Base-by-base conservation (phyloP, 2,113 vertebrate genomes). In the Plecturocebus donacophilus region DNA sequence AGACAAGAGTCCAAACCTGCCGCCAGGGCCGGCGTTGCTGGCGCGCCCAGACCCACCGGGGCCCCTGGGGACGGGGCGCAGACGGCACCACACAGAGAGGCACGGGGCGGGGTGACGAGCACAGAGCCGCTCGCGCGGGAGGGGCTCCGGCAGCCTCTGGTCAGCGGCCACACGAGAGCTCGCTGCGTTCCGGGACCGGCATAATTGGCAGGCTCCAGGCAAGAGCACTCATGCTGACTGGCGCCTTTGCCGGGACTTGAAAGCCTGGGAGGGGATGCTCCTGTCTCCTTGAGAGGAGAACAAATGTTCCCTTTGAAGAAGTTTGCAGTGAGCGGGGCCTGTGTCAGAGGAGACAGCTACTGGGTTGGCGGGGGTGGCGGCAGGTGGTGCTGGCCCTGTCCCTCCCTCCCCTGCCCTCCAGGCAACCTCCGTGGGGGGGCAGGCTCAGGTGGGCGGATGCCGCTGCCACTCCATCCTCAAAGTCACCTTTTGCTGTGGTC, bases 1-100 rank as follows among this genome's bases (percentile, higher is more conserved):
- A 98, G 98, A 98, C 98, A 98, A 99, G 98, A 88, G 97, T 96
- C 97, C 99, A 99, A 99, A 99, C 99, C 98, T 0, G 35, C 56
- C 0, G 94, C 92, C 23, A 8, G 38, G 76, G 91, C 64, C 9
- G 2, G 21, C 98, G 99, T 98, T 98, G 99, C 98, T 98, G 99
- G 99, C 98, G 98, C 98, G 96, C 96, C 82, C 85, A 21, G 98
- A 97, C 95, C 98, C 97, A 94, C 96, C 64, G 95, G 93, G 87
- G 40, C 90, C 98, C 98, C 97, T 0, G 40, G 98, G 98, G 98
- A 96, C 64, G 32, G 87, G 47, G 75, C 6, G 3, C 27, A 90
- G 97, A 95, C 82, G 61, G 96, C 97, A 84, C 86, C 35, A 30
- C 97, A 95, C 87, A 97, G 70, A 84, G 20, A 96, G 94, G 45